A percentile compares a stretch with the other conserved stretches of the same genome.
These are phyloP conservation scores for Thinocorus orbignyianus DNA, from an alignment of 2,113 vertebrate genomes.

Conservation along the genomic window DNA sequence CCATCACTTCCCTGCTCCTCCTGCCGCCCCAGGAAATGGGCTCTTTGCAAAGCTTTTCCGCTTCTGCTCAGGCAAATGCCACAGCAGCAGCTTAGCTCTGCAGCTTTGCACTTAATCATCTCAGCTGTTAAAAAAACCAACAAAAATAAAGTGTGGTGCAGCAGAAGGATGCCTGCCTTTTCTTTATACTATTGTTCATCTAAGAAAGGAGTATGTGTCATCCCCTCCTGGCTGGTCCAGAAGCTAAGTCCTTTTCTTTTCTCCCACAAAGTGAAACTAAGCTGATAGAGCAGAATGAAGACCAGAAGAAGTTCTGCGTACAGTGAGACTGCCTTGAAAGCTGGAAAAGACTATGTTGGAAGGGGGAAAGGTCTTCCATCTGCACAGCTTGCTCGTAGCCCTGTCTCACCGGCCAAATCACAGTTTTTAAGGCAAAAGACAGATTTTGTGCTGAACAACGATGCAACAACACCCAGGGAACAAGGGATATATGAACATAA, in stretches of 20 bases:
- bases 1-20: no score
- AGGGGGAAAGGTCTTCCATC: not conserved
- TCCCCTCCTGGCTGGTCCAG: not conserved
- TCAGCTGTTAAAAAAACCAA: not conserved
- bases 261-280: not conserved
- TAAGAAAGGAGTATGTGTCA: not conserved
- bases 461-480: accelerated
- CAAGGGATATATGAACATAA: not conserved
- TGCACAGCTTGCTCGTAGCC: not conserved
- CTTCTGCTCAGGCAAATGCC: not conserved
- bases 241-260: not conserved
- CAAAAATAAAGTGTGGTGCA: not conserved
- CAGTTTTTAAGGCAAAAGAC: not conserved
- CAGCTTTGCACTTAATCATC: not conserved
- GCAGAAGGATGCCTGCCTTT: not conserved
- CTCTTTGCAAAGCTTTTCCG: not conserved
- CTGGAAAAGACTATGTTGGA: not conserved
- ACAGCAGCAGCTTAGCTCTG: not conserved
- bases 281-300: not conserved
- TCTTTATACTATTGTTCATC: not conserved
- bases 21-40: not conserved
- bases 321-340: not conserved
- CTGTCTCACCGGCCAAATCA: not conserved
- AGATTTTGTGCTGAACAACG: not conserved
- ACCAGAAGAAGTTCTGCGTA: not conserved